phyloP scores from a whole-genome alignment of 2,888 invertebrate genomes.

The Drosophila acutilabella region DNA sequence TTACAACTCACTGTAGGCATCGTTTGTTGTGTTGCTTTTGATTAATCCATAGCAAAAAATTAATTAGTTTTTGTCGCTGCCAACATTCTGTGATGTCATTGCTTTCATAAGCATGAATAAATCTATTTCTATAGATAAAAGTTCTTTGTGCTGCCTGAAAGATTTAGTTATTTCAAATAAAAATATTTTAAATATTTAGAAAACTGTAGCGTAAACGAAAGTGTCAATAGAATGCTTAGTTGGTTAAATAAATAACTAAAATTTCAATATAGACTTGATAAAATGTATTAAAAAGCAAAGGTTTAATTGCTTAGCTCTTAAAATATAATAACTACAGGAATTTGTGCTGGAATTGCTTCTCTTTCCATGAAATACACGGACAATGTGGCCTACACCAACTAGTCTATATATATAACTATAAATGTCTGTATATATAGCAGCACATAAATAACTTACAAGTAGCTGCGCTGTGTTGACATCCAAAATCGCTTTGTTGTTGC shows the following conservation, averaged over 20 bases:
- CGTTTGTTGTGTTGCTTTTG: constrained; percentile 14
- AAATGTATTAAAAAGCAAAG: not conserved
- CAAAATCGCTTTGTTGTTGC: constrained; percentile 35
- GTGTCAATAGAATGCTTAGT: no score
- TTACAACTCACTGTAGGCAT: constrained; percentile 18
- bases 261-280: not conserved
- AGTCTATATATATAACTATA: not conserved
- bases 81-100: constrained; percentile 56
- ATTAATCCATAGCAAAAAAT: constrained; percentile 42
- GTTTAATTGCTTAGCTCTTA: no score
- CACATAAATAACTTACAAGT: constrained; percentile 36
- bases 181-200: no score
- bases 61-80: constrained; percentile 47
- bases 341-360: not conserved
- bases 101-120: constrained; percentile 7
- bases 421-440: constrained; percentile 6
- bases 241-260: no score
- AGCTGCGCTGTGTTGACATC: constrained; percentile 45
- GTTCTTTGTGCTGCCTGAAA: not conserved
- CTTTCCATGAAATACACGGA: not conserved
- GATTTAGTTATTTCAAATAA: not conserved
- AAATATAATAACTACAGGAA: no score
- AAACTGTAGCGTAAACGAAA: no score
- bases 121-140: constrained; percentile 6
- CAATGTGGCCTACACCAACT: not conserved